Evolutionary conservation across 2,113 vertebrate species (phyloP).

Genomic region (Argyrosomus japonicus): DNA sequence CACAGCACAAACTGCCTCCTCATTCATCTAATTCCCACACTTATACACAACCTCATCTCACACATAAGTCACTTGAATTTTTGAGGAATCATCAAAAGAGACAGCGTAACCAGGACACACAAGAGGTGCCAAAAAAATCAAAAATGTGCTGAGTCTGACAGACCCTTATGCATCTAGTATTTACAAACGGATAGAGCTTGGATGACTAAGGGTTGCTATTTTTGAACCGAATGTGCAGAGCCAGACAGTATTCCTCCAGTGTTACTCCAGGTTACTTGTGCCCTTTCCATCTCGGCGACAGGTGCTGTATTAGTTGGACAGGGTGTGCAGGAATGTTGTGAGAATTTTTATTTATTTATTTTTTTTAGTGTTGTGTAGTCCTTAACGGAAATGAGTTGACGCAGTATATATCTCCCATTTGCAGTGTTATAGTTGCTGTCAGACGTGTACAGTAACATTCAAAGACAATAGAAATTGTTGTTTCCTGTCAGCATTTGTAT

Average conservation of each 20-base stretch:
- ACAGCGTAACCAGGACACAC: conserved; percentile 17
- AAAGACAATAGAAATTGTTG: background rate
- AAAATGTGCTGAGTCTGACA: conserved; percentile 60
- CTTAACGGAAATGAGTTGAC: background rate
- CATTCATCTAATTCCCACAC: conserved; percentile 28
- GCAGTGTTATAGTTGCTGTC: background rate
- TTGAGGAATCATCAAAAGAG: conserved; percentile 52
- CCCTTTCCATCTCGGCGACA: conserved; percentile 57
- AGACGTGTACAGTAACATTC: conserved; percentile 7
- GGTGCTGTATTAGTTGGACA: conserved; percentile 53
- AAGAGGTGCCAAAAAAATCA: conserved; percentile 26
- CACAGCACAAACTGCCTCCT: conserved; percentile 3
- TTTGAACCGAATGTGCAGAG: conserved; percentile 55
- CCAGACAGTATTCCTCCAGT: conserved; percentile 56
- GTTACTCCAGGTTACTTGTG: conserved; percentile 54
- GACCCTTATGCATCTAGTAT: conserved; percentile 42
- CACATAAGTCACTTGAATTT: conserved; percentile 21
- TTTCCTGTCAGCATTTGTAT: background rate
- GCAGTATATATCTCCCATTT: background rate
- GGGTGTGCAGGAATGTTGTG: background rate
- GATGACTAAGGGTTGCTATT: conserved; percentile 66
- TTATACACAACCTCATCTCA: conserved; percentile 11
- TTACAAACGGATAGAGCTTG: conserved; percentile 44
- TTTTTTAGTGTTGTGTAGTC: background rate
- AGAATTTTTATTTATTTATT: background rate